phyloP scores from a whole-genome alignment of 2,113 vertebrate species.

The Sinocyclocheilus rhinocerous region DNA sequence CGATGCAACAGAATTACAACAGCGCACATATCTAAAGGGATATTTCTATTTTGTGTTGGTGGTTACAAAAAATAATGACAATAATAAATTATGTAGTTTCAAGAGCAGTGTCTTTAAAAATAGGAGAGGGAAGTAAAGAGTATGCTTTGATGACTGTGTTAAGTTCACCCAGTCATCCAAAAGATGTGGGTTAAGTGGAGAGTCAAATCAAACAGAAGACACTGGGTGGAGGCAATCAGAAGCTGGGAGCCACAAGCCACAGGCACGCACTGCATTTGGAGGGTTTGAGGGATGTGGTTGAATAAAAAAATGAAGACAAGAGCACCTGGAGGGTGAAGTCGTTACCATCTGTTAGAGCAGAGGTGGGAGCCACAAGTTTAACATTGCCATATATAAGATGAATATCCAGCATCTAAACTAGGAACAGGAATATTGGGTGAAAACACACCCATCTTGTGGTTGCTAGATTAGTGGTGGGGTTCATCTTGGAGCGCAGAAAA shows the following conservation, averaged over 20 bases:
- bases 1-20: neutral
- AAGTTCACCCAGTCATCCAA: conserved; percentile 59
- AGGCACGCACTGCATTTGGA: conserved; percentile 54
- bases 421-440: conserved; percentile 71
- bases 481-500: conserved; percentile 67
- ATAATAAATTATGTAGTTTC: neutral
- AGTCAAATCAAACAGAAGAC: conserved; percentile 51
- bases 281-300: conserved; percentile 59
- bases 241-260: conserved; percentile 58
- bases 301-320: conserved; percentile 40
- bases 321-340: conserved; percentile 51
- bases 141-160: conserved; percentile 60
- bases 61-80: neutral
- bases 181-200: conserved; percentile 62
- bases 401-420: conserved; percentile 50
- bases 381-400: conserved; percentile 56
- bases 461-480: conserved; percentile 55
- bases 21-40: neutral
- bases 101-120: conserved; percentile 57
- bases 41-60: neutral
- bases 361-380: conserved; percentile 55
- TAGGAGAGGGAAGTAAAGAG: conserved; percentile 57
- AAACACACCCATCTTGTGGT: conserved; percentile 75
- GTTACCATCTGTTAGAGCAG: conserved; percentile 34
- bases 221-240: conserved; percentile 56